Evolutionary conservation across 2,888 invertebrate genomes (phyloP).

Genomic region (Tanypteryx hageni): DNA sequence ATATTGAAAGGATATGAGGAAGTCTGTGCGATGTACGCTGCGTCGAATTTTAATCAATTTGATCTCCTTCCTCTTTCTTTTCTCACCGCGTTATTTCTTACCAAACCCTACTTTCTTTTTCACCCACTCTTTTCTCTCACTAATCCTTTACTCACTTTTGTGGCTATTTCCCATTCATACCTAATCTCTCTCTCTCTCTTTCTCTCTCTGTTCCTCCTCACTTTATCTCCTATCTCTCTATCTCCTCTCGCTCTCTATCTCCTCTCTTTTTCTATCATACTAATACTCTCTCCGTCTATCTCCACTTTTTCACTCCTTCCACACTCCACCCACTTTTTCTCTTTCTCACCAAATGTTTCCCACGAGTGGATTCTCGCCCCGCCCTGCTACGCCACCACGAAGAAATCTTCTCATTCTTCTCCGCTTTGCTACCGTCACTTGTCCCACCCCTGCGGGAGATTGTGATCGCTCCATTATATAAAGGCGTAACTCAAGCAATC

Average conservation of each 20-base stretch:
- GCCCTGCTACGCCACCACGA: slow-evolving; percentile 4
- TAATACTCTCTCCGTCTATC: neutral
- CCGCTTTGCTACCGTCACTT: neutral
- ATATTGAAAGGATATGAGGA: too few species aligned
- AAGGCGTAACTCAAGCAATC: neutral
- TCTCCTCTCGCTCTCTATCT: neutral
- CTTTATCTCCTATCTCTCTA: neutral
- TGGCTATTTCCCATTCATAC: too few species aligned
- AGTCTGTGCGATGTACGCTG: too few species aligned
- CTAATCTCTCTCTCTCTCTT: neutral
- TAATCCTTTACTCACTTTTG: too few species aligned
- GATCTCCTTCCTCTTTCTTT: too few species aligned
- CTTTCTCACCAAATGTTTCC: slow-evolving; percentile 19
- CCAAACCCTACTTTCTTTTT: too few species aligned
- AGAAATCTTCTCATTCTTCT: slow-evolving; percentile 25
- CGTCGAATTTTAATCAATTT: too few species aligned
- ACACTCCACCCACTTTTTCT: neutral
- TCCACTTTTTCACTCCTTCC: neutral
- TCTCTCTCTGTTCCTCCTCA: neutral
- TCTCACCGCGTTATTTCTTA: too few species aligned
- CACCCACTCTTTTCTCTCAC: too few species aligned
- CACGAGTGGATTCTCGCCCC: slow-evolving; percentile 6
- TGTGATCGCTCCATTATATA: slow-evolving; percentile 32
- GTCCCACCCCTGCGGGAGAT: neutral
- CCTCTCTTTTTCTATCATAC: neutral